phyloP scores from a whole-genome alignment of 2,797 vertebrate species.

The Pseudopleuronectes americanus region DNA sequence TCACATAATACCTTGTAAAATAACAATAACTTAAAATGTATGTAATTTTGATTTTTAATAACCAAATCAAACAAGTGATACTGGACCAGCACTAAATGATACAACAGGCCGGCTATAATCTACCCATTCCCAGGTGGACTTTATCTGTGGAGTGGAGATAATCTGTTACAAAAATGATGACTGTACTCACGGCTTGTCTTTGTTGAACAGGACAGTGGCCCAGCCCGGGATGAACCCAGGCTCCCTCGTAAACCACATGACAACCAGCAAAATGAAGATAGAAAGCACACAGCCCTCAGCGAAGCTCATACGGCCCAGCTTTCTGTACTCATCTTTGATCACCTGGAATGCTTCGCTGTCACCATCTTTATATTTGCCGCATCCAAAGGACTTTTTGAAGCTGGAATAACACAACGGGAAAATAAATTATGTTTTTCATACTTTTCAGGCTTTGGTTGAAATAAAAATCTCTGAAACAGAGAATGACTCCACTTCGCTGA shows the following conservation, averaged over 20 bases:
- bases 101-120: neutral
- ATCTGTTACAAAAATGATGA: neutral
- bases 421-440: neutral
- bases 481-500: neutral
- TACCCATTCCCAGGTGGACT: neutral
- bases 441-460: neutral
- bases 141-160: neutral
- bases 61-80: neutral
- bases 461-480: neutral
- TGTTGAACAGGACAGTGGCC: constrained; percentile 85
- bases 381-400: constrained; percentile 87
- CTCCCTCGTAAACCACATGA: constrained; percentile 92
- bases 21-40: neutral
- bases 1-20: neutral
- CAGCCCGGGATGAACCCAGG: constrained; percentile 91
- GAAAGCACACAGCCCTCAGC: constrained; percentile 81
- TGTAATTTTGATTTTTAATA: neutral
- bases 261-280: constrained; percentile 84
- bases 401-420: constrained; percentile 60
- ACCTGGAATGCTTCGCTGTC: constrained; percentile 76
- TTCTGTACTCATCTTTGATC: constrained; percentile 82
- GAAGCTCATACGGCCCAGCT: constrained; percentile 86
- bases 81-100: neutral
- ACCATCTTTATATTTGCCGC: constrained; percentile 48
- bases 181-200: constrained; percentile 76